phyloP scores from a whole-genome alignment of 1,140 invertebrate genomes.

The Macrocentrus cingulum region DNA sequence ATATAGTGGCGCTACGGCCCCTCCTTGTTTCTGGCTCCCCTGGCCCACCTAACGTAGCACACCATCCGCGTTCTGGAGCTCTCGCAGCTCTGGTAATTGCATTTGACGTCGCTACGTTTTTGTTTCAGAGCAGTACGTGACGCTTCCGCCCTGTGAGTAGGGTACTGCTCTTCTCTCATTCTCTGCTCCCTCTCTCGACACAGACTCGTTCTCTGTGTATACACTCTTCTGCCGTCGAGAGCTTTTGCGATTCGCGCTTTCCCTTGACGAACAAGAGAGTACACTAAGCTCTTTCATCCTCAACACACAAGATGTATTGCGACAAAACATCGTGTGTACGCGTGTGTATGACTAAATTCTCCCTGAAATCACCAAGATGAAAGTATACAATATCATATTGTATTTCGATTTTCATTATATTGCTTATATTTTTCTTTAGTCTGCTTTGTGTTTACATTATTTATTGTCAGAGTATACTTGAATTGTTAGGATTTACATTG shows the following conservation, averaged over 20 bases:
- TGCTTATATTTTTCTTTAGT: no score
- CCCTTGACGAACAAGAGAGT: neutral
- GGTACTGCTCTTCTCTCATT: constrained; percentile 17
- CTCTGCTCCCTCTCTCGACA: constrained; percentile 2
- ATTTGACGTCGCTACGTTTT: constrained; percentile 60
- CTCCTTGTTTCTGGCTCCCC: constrained; percentile 33
- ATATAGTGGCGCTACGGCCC: constrained; percentile 31
- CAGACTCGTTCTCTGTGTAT: neutral
- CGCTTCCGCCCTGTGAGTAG: constrained; percentile 52
- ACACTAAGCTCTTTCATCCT: constrained; percentile 2
- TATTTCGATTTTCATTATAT: no score
- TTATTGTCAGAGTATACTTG: no score
- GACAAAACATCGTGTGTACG: constrained; percentile 11
- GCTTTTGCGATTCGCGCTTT: constrained; percentile 8
- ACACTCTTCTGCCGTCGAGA: constrained; percentile 9
- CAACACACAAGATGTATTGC: neutral
- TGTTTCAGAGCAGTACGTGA: constrained; percentile 59
- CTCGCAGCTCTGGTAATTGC: constrained; percentile 58
- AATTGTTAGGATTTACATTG: no score
- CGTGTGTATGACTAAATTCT: neutral
- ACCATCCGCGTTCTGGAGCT: constrained; percentile 57
- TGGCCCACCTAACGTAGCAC: constrained; percentile 50
- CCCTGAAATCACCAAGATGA: neutral
- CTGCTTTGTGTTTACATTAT: no score
- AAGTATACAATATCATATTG: no score